Base-by-base conservation (phyloP, 2,888 invertebrate genomes). In the Scaptomyza polygonia region DNA sequence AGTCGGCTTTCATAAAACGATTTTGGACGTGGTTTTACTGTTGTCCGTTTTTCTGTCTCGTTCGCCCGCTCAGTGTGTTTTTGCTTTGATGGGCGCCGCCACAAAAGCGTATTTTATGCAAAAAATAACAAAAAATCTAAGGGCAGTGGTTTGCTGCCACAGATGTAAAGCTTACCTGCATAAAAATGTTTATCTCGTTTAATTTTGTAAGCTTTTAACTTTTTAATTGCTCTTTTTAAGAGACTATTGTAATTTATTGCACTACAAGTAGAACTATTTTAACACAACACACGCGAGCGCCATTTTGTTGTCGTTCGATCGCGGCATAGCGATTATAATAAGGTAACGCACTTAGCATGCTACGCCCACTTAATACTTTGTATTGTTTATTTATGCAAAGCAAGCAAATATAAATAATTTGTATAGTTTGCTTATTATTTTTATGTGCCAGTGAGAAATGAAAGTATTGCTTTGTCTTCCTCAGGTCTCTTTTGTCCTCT, bases 1-100 rank as follows among this genome's bases (percentile, higher is more conserved):
- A n/a, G 81, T 69, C 85, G 81, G 81, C 87, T 49, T 14, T 68
- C 66, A 52, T 86, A 44, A 86, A 86, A 84, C 67, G 54, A 29
- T 48, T 52, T 43, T 39, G 9, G 36, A 59, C 47, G 48, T 49
- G 84, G 54, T 6, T 57, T 75, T 78, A 86, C 81, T 62, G 69
- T 57, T 59, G 53, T 65, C 43, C 58, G 44, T 55, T 36, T 67
- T 34, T 54, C 29, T 18, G 25, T 53, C 47, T 16, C 5, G 16
- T 4, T 27, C 25, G 9, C 25, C 16, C 45, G 12, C 16, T 30
- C 3, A n/a, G n/a, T 18, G 9, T 7, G 8, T 12, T 44, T 21
- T 40, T 11, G 7, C 49, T 77, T 78, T 78, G 63, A 78, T 64
- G 21, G 6, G 2, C 29, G 47, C 82, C 78, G 79, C 65, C 67